A percentile compares a stretch with the other conserved stretches of the same genome.
These are phyloP conservation scores for Sternarchorhynchus goeldii DNA, from an alignment of 2,797 vertebrate species.

Conservation along the genomic window DNA sequence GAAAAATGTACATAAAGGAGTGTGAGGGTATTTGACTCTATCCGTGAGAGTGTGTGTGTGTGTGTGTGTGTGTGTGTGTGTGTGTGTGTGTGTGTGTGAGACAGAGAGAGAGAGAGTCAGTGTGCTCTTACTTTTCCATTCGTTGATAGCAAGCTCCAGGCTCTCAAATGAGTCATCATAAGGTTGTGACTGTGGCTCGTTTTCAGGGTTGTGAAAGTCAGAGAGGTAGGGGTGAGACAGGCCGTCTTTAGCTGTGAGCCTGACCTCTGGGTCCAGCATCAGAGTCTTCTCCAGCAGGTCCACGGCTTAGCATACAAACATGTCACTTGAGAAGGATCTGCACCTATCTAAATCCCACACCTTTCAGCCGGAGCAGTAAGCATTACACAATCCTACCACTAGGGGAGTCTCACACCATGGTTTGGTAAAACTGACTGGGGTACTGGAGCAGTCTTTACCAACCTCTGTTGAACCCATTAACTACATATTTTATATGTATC, in stretches of 20 bases:
- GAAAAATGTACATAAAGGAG: no score
- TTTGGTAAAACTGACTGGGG: background rate
- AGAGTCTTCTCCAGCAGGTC: constrained; percentile 80
- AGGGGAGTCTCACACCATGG: constrained; percentile 2
- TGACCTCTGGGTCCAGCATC: constrained; percentile 76
- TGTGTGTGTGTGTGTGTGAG: background rate
- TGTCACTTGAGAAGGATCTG: background rate
- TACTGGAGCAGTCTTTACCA: background rate
- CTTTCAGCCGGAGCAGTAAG: background rate
- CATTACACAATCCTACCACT: background rate
- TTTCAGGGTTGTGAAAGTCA: constrained; percentile 77
- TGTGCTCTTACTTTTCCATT: constrained; percentile 79
- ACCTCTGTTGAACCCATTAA: background rate
- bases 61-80: background rate
- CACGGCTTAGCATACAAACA: constrained; percentile 64
- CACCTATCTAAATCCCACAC: background rate
- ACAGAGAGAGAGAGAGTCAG: no score
- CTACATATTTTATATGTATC: background rate
- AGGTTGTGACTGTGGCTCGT: constrained; percentile 70
- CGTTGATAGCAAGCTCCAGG: constrained; percentile 74
- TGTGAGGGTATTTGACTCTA: no score
- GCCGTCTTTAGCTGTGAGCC: constrained; percentile 74
- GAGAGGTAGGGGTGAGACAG: constrained; percentile 76
- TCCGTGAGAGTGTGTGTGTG: no score
- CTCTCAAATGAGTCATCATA: constrained; percentile 85